Base-by-base conservation (phyloP, 1,140 invertebrate genomes). In the Phortica variegata region DNA sequence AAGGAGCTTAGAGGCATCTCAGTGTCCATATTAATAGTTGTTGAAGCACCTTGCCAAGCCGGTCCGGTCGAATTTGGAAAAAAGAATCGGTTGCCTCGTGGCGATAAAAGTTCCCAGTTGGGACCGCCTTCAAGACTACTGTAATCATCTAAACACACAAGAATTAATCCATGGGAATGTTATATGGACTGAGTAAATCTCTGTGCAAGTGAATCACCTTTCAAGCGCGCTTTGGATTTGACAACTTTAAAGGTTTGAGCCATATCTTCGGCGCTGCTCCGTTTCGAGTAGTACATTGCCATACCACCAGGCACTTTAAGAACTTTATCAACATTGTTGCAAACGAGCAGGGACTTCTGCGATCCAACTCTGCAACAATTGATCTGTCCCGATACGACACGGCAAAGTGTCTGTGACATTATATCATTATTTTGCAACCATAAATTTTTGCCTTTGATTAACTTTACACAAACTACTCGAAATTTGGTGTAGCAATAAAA, bases 61-160 rank as follows among this genome's bases (percentile, higher is more conserved):
- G 83, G 80, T 1, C 87, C 87, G 0, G 84, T 78, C 33, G 80
- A 81, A 38, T 87, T 86, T 31, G 87, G 87, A 31, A 90, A 72
- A 51, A 84, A 85, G 70, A 89, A 85, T 33, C 87, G 77, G 52
- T 83, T 83, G 37, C 87, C 85, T 39, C 78, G 73, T 0, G 83
- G 81, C 21, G 82, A 82, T 18, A 89, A 68, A 12, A 85, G 56
- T 50, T 84, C 82, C 83, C 83, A 84, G 43, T 84, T 84, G 2
- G 79, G 79, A 26, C 68, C 73, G 18, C 44, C 52, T 40, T 76
- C 74, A 3, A 61, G 37, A 3, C 34, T 61, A 21, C 68, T 54
- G 0, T 51, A 42, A 18, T 71, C 72, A 17, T 66, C 47, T 49
- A 36, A 10, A 6, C 31, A n/a, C n/a, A n/a, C n/a, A n/a, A n/a